Conservation (phyloP, 2,113 vertebrate genomes). For the Odobenus rosmarus region DNA sequence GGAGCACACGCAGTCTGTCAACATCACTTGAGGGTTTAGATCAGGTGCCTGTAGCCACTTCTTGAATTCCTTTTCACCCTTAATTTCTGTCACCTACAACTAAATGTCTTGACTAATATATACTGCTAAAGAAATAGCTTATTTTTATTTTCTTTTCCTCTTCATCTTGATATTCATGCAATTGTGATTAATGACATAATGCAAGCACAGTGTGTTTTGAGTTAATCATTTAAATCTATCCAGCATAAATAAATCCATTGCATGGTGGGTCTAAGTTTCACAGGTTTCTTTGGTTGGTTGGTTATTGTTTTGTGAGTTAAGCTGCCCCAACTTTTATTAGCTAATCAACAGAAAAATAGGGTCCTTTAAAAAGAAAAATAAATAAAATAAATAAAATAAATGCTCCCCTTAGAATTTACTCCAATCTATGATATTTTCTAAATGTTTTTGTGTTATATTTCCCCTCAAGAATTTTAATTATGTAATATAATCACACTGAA, state of each 20-base stretch:
- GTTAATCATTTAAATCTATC: neutral
- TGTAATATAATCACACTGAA: neutral
- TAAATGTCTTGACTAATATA: neutral
- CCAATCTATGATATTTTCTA: neutral
- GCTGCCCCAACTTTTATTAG: neutral
- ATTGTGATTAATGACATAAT: neutral
- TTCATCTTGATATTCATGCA: neutral
- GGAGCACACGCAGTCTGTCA: no score
- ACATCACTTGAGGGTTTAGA: neutral
- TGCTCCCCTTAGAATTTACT: neutral
- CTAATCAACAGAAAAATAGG: neutral
- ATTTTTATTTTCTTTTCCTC: neutral
- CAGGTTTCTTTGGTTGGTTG: neutral
- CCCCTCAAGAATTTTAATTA: neutral
- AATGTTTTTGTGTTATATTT: neutral
- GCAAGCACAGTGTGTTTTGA: neutral
- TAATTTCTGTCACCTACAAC: neutral
- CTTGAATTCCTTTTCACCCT: neutral
- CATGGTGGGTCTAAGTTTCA: neutral
- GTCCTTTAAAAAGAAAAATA: neutral
- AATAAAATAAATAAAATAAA: neutral
- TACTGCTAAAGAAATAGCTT: neutral
- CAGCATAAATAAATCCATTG: neutral
- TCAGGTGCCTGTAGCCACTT: neutral
- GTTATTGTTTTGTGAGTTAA: neutral